Base-by-base conservation (phyloP, 2,888 invertebrate genomes). In the Keiferia lycopersicella region DNA sequence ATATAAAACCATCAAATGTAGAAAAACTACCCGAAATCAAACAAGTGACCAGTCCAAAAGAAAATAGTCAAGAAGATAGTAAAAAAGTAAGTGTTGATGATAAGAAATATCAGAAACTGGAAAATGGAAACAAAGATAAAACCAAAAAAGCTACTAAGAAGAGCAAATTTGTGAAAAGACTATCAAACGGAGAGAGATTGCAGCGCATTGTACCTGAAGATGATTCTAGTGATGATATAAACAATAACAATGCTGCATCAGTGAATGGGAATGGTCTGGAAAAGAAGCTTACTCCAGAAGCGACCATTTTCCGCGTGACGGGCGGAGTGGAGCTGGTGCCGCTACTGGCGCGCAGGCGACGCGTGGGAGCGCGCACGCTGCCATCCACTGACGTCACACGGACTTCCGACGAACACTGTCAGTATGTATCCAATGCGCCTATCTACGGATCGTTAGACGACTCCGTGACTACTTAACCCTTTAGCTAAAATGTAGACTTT, bases 241-340 rank as follows among this genome's bases (percentile, higher is more conserved):
- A 69, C 38, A 53, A 20, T 20, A 20, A 20, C 39, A 26, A 26
- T 26, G 26, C 3, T 26, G 26, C 26, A 26, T 26, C 26, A 26
- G 26, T 26, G 26, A 26, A 26, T 26, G 26, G 26, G 26, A 26
- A 26, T 26, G 26, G 26, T 64, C 16, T 69, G 22, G 81, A 83
- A 58, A 85, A 84, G 66, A 86, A 88, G 61, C 72, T 72, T 16
- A 92, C 91, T 3, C 90, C 92, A 18, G 92, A 91, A 67, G 79
- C 80, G 12, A 74, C 82, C 18, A 87, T 92, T 62, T 69, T 91
- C 20, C 80, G 84, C 66, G 76, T 92, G 67, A 94, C 94, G 1
- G 94, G 94, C 20, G 96, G 96, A 22, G 93, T 95, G 61, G 96
- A 96, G 84, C 88, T 96, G 76, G 96, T 96, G 64, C 95, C 96